Evolutionary conservation across 1,140 invertebrate genomes (phyloP), one percentile per base, ranked within the genome.

Genomic region (Drosophila paulistorum): DNA sequence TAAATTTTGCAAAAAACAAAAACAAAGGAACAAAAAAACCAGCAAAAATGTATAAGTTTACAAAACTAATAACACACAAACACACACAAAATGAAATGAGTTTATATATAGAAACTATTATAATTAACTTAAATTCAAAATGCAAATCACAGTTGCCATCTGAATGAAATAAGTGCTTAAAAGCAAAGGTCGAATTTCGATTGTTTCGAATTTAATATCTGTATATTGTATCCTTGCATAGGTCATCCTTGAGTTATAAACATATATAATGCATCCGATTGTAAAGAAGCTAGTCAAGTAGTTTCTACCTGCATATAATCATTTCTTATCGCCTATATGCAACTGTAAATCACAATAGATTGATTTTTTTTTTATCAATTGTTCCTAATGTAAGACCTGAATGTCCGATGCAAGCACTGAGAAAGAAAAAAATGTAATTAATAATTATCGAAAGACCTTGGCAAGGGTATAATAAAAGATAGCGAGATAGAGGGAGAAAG

Each of bases 11-110:
- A 23, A 39, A 60, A 37, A 20, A 39, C 7, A 41, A 7, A 60
- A 39, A 5, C 3, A 35, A 39, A 37, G 1, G 20, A 20, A 37
- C 6, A n/a, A 37, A n/a, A 60, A 26, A 26, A 26, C 23, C 23
- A 37, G 13, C 20, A 60, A 48, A 39, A 39, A 37, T 37, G 14
- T 35, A 11, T 60, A 60, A 33, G 58, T 60, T 23, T 35, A 51
- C 45, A 51, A 51, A 51, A 51, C 45, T 39, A 60, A 20, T 23
- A 75, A 45, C 20, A n/a, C n/a, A 60, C 17, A 20, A 6, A 39
- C 20, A 39, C 30, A 39, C 14, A 51, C 17, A 51, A 17, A 23
- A 51, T 51, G 45, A 51, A 51, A 51, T 51, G 45, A 51, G 17
- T 51, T 51, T 23, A 51, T 23, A 51, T 51, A 51, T 51, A 17